These are phyloP conservation scores for Chelidonichthys spinosus DNA, from an alignment of 2,797 vertebrate species.

Conservation along the genomic window DNA sequence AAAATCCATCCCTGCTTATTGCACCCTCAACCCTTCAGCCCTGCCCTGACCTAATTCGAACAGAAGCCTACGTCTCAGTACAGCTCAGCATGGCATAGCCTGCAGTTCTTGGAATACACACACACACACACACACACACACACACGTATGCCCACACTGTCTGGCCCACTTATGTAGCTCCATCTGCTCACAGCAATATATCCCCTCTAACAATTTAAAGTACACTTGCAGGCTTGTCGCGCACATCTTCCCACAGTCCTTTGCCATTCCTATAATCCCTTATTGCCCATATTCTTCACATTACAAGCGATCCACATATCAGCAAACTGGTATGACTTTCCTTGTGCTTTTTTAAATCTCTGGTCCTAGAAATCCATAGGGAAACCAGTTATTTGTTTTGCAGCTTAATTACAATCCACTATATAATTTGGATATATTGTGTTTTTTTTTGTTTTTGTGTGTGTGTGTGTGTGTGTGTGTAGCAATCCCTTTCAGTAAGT, in stretches of 20 bases:
- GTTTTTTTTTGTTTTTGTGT: neutral
- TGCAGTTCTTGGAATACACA: conserved; percentile 67
- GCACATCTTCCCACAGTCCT: conserved; percentile 57
- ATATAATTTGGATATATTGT: conserved; percentile 7
- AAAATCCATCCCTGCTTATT: conserved; percentile 67
- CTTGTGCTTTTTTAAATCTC: conserved; percentile 37
- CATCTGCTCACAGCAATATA: conserved; percentile 65
- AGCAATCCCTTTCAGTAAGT: conserved; percentile 10
- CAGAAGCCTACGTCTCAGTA: conserved; percentile 68
- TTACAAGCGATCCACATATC: conserved; percentile 47
- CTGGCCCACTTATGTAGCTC: conserved; percentile 67
- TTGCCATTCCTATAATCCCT: conserved; percentile 40
- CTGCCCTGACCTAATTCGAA: conserved; percentile 78
- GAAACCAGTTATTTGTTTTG: conserved; percentile 29
- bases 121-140: conserved; percentile 2
- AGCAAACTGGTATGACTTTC: conserved; percentile 31
- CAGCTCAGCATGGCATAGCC: conserved; percentile 72
- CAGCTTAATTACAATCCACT: conserved; percentile 38
- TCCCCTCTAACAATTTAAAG: conserved; percentile 40
- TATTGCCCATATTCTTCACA: conserved; percentile 29
- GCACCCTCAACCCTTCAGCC: conserved; percentile 68
- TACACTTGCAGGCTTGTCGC: conserved; percentile 46
- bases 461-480: conserved; percentile 2
- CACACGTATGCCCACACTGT: conserved; percentile 38
- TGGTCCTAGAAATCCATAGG: conserved; percentile 32